Evolutionary conservation across 2,797 vertebrate species (phyloP).

Genomic region (Aldrovandia affinis): DNA sequence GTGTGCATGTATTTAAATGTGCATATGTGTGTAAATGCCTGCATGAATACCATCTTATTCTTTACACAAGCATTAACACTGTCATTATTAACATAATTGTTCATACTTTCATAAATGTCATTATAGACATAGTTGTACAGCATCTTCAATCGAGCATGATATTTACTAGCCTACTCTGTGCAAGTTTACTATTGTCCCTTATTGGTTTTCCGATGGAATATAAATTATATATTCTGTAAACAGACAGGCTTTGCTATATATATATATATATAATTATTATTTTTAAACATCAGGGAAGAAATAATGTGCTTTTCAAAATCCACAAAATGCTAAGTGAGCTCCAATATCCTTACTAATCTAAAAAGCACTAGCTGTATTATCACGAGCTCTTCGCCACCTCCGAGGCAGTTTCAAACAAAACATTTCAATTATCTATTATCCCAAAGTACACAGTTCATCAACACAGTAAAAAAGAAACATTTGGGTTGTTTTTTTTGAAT

Average conservation of each 20-base stretch:
- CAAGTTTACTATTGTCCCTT: too few species aligned
- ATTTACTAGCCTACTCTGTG: too few species aligned
- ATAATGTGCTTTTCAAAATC: not conserved
- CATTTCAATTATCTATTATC: not conserved
- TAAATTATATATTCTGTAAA: not conserved
- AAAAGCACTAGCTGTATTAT: not conserved
- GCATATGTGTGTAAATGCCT: conserved; percentile 48
- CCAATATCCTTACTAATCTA: not conserved
- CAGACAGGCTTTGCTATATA: too few species aligned
- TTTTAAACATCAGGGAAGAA: not conserved
- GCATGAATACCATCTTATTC: conserved; percentile 56
- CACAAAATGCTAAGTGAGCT: not conserved
- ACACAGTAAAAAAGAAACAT: not conserved
- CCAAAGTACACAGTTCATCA: not conserved
- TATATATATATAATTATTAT: too few species aligned
- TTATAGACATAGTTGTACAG: not conserved
- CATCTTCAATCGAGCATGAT: too few species aligned
- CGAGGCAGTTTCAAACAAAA: not conserved
- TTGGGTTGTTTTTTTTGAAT: not conserved
- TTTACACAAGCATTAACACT: conserved; percentile 36
- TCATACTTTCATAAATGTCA: not conserved
- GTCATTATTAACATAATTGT: not conserved
- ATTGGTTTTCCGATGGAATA: too few species aligned
- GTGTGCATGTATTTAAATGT: conserved; percentile 31
- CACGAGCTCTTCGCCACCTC: not conserved